Conservation (phyloP, 2,797 vertebrate genomes). For the Parauchenoglanis ngamensis region DNA sequence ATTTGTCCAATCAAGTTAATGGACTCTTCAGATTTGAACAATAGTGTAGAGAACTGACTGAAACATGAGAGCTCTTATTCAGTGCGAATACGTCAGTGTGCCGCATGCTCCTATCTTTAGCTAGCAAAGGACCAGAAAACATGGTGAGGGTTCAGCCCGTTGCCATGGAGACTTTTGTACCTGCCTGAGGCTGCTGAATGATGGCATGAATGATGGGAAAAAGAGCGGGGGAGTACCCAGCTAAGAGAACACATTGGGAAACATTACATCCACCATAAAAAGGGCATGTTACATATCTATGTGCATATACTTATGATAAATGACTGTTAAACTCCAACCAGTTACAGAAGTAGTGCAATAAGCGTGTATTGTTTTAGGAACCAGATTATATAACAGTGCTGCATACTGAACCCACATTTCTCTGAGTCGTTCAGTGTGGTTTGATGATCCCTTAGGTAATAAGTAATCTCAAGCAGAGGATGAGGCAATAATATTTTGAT, state of each 20-base stretch:
- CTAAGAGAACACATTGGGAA: constrained; percentile 13
- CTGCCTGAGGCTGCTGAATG: constrained; percentile 55
- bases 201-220: constrained; percentile 52
- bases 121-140: constrained; percentile 59
- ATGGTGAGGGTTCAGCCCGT: constrained; percentile 66
- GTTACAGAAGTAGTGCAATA: neutral
- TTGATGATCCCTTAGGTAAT: constrained; percentile 31
- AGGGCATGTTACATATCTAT: neutral
- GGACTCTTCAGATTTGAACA: constrained; percentile 2
- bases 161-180: constrained; percentile 71
- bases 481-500: constrained; percentile 41
- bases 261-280: constrained; percentile 5
- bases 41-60: neutral
- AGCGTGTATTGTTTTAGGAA: constrained; percentile 2
- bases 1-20: neutral
- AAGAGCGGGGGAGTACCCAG: constrained; percentile 31
- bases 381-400: neutral
- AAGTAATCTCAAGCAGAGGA: constrained; percentile 2
- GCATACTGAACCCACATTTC: constrained; percentile 17
- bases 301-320: neutral
- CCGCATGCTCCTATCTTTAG: constrained; percentile 71
- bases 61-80: constrained; percentile 19
- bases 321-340: neutral
- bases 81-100: constrained; percentile 31
- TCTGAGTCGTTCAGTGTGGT: constrained; percentile 18